Percentiles rank a stretch among this genome's conserved stretches.
These are phyloP conservation scores for Mythimna pallens DNA, from an alignment of 2,888 invertebrate genomes.

Conservation along the genomic window DNA sequence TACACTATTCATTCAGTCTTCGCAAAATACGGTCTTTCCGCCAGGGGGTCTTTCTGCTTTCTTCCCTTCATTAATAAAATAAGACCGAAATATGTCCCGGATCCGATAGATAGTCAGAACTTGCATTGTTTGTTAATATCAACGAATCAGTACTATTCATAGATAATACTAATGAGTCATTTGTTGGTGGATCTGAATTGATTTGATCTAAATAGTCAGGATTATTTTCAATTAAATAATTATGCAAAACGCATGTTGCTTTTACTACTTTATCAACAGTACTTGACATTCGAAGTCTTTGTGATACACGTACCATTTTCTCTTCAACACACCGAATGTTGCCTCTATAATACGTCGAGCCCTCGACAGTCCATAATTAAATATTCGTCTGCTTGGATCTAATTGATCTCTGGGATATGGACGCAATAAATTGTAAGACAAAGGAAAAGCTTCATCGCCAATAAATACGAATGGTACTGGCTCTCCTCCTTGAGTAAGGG, in stretches of 20 bases:
- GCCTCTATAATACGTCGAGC: neutral
- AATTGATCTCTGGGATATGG: neutral
- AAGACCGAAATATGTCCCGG: too few relatives aligned
- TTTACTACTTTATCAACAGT: too few relatives aligned
- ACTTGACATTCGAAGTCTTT: too few relatives aligned
- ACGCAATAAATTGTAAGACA: neutral
- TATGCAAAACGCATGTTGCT: neutral
- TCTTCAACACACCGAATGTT: neutral
- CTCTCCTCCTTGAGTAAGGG: too few relatives aligned
- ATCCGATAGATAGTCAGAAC: too few relatives aligned
- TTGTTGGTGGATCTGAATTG: neutral
- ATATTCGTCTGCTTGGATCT: neutral
- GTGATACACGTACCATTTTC: neutral
- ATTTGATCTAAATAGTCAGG: neutral
- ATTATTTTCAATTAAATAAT: neutral
- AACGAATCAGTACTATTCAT: too few relatives aligned
- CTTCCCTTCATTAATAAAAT: neutral
- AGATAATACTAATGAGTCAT: too few relatives aligned
- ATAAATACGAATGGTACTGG: too few relatives aligned
- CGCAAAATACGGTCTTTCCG: neutral
- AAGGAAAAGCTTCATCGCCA: too few relatives aligned
- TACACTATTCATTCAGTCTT: slow-evolving; percentile 2
- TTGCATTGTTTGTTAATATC: neutral
- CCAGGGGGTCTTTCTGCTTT: neutral
- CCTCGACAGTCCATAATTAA: too few relatives aligned